phyloP scores from a whole-genome alignment of 2,113 vertebrate genomes.

The Lipotes vexillifer region DNA sequence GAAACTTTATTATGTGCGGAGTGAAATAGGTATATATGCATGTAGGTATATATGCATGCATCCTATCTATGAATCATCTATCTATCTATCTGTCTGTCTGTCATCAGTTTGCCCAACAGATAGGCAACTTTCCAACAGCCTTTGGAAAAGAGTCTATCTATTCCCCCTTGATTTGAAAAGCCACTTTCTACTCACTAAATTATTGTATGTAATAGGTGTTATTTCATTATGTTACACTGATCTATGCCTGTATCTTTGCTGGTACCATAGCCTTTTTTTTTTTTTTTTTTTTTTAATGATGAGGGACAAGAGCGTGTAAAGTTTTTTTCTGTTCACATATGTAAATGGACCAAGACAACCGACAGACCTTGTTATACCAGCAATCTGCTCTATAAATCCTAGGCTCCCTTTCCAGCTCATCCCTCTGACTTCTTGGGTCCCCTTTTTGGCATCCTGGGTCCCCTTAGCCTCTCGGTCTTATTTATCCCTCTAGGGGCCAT shows the following conservation, averaged over 20 bases:
- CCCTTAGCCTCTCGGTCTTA: not conserved
- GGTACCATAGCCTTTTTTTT: too few relatives aligned
- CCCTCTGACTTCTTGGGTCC: not conserved
- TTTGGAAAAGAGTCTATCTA: slow-evolving; percentile 11
- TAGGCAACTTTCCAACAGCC: not conserved
- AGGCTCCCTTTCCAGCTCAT: not conserved
- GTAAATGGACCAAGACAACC: not conserved
- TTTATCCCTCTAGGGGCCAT: not conserved
- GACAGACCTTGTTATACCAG: not conserved
- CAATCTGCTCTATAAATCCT: not conserved
- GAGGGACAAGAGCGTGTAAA: not conserved
- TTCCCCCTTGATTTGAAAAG: not conserved
- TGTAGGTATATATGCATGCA: too few relatives aligned
- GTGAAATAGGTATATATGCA: not conserved
- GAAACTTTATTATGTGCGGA: not conserved
- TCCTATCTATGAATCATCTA: not conserved
- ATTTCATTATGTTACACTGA: not conserved
- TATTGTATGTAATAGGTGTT: not conserved
- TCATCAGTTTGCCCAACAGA: not conserved
- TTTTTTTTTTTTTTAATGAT: not conserved
- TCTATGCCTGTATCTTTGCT: not conserved
- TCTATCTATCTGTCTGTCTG: not conserved
- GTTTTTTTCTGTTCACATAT: not conserved
- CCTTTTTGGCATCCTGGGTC: not conserved
- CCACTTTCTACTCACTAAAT: not conserved